Evolutionary conservation across 1,140 invertebrate genomes (phyloP), one percentile per base, ranked within the genome.

Genomic region (Drosophila pseudoananassae): DNA sequence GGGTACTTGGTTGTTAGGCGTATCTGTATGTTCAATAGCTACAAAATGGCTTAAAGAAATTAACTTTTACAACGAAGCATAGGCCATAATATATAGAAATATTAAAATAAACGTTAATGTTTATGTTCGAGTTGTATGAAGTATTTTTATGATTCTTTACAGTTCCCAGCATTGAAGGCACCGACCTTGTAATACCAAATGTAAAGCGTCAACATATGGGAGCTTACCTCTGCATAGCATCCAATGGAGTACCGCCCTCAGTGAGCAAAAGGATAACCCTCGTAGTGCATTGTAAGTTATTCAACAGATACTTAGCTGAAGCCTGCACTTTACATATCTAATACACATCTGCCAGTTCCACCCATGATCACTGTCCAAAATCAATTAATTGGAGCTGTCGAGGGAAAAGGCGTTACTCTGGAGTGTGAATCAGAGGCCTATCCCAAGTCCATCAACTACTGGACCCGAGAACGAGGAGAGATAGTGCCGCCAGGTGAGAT

Each of bases 151-250:
- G 3, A 40, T 40, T n/a, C 10, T 40, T 40, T 10, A n/a, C 40
- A 95, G 96, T 94, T 20, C 60, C 91, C 12, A 94, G 92, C 54
- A 93, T 97, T 15, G 96, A 97, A 70, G 96, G 97, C 3, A 93
- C 95, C 33, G 92, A 95, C 45, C 93, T 98, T 78, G 95, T 96
- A 79, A 95, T 98, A 82, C 95, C 94, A 31, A 94, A 95, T 90
- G 96, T 98, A 9, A 97, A 95, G 74, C 94, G 97, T 27, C 94
- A 96, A 14, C 96, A 98, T 81, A 98, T 98, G 95, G 97, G 97
- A 5, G 95, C 96, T 5, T 98, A 97, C 92, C 92, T 98, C 9
- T 98, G 97, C 90, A 98, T 98, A 55, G 97, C 96, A 12, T 96
- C 95, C 10, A 97, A 97, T 83, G 96, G 96, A 7, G 95, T 98